phyloP scores from a whole-genome alignment of 2,797 vertebrate species.

The Bothrops alternatus region DNA sequence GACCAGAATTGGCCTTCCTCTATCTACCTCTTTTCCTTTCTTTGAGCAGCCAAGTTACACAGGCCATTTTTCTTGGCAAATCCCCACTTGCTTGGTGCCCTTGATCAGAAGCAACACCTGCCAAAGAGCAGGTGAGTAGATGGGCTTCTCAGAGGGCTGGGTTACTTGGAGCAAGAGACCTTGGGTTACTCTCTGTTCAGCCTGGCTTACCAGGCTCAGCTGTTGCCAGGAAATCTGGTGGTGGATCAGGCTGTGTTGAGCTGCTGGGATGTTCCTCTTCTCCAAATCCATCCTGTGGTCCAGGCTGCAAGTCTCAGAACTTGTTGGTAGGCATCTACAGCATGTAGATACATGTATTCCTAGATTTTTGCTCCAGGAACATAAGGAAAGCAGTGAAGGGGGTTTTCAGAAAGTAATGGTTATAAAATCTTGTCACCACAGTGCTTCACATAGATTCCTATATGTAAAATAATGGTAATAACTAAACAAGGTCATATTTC shows the following conservation, averaged over 20 bases:
- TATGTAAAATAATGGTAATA: neutral
- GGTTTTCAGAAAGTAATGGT: neutral
- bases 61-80: neutral
- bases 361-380: neutral
- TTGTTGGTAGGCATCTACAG: neutral
- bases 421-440: neutral
- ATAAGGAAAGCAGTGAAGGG: neutral
- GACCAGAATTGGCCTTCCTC: neutral
- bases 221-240: neutral
- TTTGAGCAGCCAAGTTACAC: neutral
- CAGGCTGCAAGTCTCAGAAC: neutral
- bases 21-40: neutral
- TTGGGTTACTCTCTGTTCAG: neutral
- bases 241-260: neutral
- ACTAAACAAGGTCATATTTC: neutral
- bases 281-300: neutral
- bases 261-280: neutral
- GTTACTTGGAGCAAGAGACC: neutral
- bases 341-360: neutral
- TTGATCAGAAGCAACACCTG: neutral
- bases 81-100: neutral
- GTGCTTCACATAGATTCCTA: neutral
- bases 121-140: neutral
- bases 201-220: too few species aligned
- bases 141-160: neutral